Evolutionary conservation across 1,140 invertebrate species (phyloP), one percentile per base, ranked within the genome.

Genomic region (Diprion similis): DNA sequence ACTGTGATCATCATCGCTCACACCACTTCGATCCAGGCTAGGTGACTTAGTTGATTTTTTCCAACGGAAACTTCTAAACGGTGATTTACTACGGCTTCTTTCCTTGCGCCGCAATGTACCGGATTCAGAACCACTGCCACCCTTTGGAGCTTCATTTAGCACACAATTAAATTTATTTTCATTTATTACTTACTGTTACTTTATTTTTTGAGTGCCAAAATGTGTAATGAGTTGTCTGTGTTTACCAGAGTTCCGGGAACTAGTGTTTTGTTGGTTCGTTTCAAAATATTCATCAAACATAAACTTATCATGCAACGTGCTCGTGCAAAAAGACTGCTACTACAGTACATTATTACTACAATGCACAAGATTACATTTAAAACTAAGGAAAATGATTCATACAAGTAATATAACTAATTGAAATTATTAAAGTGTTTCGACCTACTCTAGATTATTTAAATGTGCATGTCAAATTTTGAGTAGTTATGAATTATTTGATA

Each of bases 31-130:
- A 82, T 88, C 87, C 83, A 88, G 84, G 78, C 87, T 88, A 73
- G 87, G 87, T 73, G 87, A 88, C 76, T 88, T 88, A 67, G 86
- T 80, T 0, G 85, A 81, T 71, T 94, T 94, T 91, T 95, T 95
- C 95, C 95, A 96, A 73, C 95, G 91, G 91, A 96, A 96, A 87
- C 95, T 96, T 80, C 95, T 89, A 91, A 97, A 97, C 69, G 95
- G 95, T 75, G 95, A 96, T 89, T 96, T 97, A 89, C 95, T 96
- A 78, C 95, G 91, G 76, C 92, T 95, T 77, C 93, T 92, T 85
- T 93, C 92, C 90, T 94, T 95, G 89, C 93, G 91, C 76, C 84
- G 86, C 78, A 87, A 81, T 51, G 86, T 85, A 79, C 86, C 83
- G 71, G 84, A 84, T 73, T 87, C 86, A 59, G 85, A 87, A 73